phyloP scores from a whole-genome alignment of 2,888 invertebrate species.

The Sarcophaga variegata region DNA sequence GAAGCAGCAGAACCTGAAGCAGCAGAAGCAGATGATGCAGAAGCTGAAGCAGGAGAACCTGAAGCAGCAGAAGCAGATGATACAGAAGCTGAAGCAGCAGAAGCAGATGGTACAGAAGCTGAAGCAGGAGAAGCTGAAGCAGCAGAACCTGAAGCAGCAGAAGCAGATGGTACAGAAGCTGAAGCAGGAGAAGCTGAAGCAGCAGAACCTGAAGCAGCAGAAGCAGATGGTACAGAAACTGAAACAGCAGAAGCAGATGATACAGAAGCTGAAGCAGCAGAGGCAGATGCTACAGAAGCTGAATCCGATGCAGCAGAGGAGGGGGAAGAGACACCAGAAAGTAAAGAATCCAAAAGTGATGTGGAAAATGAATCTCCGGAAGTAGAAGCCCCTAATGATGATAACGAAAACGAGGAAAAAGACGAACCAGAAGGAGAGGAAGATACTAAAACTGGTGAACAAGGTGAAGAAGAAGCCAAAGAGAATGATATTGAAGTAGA shows the following conservation, averaged over 20 bases:
- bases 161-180: not conserved
- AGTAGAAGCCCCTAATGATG: not conserved
- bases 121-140: too few species aligned
- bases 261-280: not conserved
- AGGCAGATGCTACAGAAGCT: not conserved
- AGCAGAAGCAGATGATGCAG: not conserved
- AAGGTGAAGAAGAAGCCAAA: not conserved
- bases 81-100: too few species aligned
- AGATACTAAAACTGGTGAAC: not conserved
- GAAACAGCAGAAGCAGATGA: not conserved
- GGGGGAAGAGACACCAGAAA: not conserved
- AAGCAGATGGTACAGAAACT: not conserved
- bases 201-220: not conserved
- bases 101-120: too few species aligned
- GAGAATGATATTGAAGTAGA: slow-evolving; percentile 7
- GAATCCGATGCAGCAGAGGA: not conserved
- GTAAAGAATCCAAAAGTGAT: not conserved
- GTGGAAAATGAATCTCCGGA: not conserved
- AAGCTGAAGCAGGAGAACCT: not conserved
- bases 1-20: not conserved
- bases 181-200: too few species aligned
- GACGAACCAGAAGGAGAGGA: not conserved
- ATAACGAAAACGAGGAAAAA: not conserved
- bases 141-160: not conserved
- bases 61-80: not conserved